These are phyloP conservation scores for Gymnothorax reevesii DNA, from an alignment of 2,797 vertebrate species.

Conservation along the genomic window DNA sequence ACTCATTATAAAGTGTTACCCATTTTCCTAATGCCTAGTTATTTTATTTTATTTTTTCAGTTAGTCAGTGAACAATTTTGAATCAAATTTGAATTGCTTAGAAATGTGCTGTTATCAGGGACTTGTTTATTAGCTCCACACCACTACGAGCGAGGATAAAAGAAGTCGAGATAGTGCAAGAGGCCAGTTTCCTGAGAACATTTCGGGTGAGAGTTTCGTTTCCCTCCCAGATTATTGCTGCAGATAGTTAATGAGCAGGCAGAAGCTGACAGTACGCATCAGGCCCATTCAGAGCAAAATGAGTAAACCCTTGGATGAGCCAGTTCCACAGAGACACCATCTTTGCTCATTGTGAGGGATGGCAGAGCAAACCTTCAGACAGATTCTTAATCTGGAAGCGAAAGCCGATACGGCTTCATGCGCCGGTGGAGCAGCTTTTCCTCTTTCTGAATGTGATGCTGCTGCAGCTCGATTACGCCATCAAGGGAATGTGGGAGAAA, in stretches of 20 bases:
- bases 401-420: not conserved
- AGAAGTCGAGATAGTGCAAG: not conserved
- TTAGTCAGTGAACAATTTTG: not conserved
- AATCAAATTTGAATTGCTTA: not conserved
- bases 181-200: not conserved
- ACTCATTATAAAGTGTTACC: too few species aligned
- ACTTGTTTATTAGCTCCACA: not conserved
- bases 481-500: not conserved
- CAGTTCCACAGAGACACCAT: constrained; percentile 2
- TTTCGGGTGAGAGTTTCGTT: not conserved
- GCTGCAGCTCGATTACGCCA: not conserved
- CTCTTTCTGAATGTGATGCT: not conserved
- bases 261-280: constrained; percentile 14
- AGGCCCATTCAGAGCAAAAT: constrained; percentile 5
- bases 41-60: not conserved
- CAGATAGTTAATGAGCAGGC: not conserved
- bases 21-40: not conserved
- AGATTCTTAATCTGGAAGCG: constrained; percentile 12
- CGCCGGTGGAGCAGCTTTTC: not conserved
- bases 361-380: not conserved
- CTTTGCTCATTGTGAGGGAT: constrained; percentile 18
- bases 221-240: constrained; percentile 18
- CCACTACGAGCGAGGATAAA: not conserved
- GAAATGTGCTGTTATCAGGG: not conserved
- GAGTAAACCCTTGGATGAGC: constrained; percentile 17